Conservation (phyloP, 2,888 invertebrate species). For the Dermolepida albohirtum region DNA sequence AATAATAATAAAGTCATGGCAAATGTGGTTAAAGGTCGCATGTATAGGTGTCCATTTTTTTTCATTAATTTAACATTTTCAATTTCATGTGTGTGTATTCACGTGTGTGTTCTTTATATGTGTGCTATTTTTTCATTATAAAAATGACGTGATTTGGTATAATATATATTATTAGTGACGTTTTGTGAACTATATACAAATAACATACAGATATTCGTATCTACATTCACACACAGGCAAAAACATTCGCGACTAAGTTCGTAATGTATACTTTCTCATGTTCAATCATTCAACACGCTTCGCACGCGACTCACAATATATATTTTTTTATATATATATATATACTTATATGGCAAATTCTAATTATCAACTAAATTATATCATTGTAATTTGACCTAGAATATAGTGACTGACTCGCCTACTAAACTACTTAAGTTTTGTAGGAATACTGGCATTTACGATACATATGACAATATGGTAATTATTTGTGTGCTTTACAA, state of each 20-base stretch:
- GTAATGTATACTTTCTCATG: background rate
- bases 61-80: too few species aligned
- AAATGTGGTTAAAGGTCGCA: too few species aligned
- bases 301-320: background rate
- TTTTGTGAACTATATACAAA: constrained; percentile 24
- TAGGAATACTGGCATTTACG: constrained; percentile 41
- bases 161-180: too few species aligned
- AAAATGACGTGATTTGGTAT: too few species aligned
- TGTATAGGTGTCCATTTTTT: too few species aligned
- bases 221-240: background rate
- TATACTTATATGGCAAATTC: constrained; percentile 14
- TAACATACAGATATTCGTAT: constrained; percentile 19
- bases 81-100: too few species aligned
- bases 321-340: too few species aligned
- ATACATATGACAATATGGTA: constrained; percentile 34
- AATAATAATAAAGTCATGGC: too few species aligned
- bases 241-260: constrained; percentile 2
- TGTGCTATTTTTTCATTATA: too few species aligned
- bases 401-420: constrained; percentile 59
- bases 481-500: constrained; percentile 29
- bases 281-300: constrained; percentile 7
- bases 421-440: constrained; percentile 40
- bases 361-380: constrained; percentile 28
- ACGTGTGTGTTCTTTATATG: too few species aligned
- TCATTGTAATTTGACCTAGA: constrained; percentile 62